A percentile compares a stretch with the other conserved stretches of the same genome.
phyloP scores from a whole-genome alignment of 64 coral and sea anemone species.

The Pocillopora damicornis region DNA sequence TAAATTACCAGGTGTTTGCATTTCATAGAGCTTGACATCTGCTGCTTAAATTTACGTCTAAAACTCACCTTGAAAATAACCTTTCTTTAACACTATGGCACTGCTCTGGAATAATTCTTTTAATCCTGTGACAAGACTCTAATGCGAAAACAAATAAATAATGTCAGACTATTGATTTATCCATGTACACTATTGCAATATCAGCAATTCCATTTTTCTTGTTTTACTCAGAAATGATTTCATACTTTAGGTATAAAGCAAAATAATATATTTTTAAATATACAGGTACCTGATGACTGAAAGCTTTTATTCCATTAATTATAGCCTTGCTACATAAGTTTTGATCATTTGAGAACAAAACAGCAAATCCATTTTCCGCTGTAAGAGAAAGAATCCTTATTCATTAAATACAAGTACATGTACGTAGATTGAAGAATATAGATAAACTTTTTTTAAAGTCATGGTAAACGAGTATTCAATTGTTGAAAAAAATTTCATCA shows the following conservation, averaged over 20 bases:
- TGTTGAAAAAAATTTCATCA: too few relatives aligned
- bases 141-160: neutral
- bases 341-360: constrained; percentile 94
- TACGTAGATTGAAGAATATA: too few relatives aligned
- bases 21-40: too few relatives aligned
- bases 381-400: neutral
- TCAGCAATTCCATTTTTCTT: neutral
- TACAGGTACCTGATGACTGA: constrained; percentile 65
- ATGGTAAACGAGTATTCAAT: too few relatives aligned
- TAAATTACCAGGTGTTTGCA: too few relatives aligned
- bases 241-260: neutral
- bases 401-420: neutral
- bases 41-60: too few relatives aligned
- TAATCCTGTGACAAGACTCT: constrained; percentile 75
- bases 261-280: neutral
- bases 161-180: neutral
- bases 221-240: neutral
- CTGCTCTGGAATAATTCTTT: constrained; percentile 75
- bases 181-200: neutral
- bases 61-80: constrained; percentile 77
- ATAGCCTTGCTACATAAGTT: constrained; percentile 96
- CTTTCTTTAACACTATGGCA: constrained; percentile 66
- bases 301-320: constrained; percentile 92
- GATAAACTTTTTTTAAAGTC: too few relatives aligned
- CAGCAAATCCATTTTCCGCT: constrained; percentile 72